These are phyloP conservation scores for Liolophura sinensis DNA, from an alignment of 1,140 invertebrate genomes.

Conservation along the genomic window DNA sequence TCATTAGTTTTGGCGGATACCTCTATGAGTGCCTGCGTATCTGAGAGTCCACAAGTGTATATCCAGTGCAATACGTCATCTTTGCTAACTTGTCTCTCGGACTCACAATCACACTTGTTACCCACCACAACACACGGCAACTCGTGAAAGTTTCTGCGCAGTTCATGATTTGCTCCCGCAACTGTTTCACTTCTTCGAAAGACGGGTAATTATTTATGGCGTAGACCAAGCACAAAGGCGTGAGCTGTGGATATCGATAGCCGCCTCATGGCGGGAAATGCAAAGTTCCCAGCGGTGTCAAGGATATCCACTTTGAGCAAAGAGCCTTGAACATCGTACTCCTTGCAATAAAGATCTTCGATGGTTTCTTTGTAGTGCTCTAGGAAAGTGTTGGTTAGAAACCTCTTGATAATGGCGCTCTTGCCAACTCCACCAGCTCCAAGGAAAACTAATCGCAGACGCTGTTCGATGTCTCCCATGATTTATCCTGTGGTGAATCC, in stretches of 20 bases:
- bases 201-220: conserved; percentile 76
- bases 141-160: conserved; percentile 76
- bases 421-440: conserved; percentile 87
- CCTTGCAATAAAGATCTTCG: conserved; percentile 85
- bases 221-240: conserved; percentile 88
- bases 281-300: conserved; percentile 74
- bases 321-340: conserved; percentile 67
- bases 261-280: conserved; percentile 58
- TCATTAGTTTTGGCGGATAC: conserved; percentile 50
- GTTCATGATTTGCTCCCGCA: conserved; percentile 82
- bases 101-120: conserved; percentile 76
- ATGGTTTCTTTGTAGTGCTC: conserved; percentile 86
- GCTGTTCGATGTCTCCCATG: conserved; percentile 62
- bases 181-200: conserved; percentile 77
- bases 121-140: conserved; percentile 85
- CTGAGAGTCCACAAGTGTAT: conserved; percentile 38
- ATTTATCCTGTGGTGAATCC: not conserved
- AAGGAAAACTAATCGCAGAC: conserved; percentile 81
- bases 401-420: conserved; percentile 82
- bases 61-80: conserved; percentile 52
- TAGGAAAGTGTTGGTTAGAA: conserved; percentile 82
- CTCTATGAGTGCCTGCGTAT: conserved; percentile 39
- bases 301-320: conserved; percentile 73
- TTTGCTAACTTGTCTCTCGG: conserved; percentile 44
- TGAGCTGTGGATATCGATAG: conserved; percentile 87